Percentiles rank a stretch among this genome's conserved stretches.
phyloP scores from a whole-genome alignment of 2,888 invertebrate genomes.

The Elgonia sp. region DNA sequence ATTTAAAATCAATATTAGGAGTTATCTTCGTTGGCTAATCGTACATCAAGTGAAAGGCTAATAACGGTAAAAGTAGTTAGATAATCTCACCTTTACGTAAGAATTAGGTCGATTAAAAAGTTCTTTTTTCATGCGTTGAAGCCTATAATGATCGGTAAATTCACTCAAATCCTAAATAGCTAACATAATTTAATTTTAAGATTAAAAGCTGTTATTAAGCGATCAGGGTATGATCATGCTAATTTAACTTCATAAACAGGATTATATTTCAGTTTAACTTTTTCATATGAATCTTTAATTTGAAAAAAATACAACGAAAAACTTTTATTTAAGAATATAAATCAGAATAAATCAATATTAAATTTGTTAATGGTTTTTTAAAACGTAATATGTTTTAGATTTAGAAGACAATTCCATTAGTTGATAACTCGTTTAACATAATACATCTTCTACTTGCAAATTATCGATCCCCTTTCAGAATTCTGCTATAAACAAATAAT shows the following conservation, averaged over 20 bases:
- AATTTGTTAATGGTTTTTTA: too few species aligned
- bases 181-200: neutral
- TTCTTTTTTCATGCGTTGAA: neutral
- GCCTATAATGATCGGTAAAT: neutral
- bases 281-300: too few species aligned
- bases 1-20: constrained; percentile 18
- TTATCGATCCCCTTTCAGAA: neutral
- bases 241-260: too few species aligned
- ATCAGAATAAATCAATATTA: too few species aligned
- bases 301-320: too few species aligned
- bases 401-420: too few species aligned
- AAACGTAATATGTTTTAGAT: too few species aligned
- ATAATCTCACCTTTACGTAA: constrained; percentile 5
- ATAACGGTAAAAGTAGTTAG: constrained; percentile 7
- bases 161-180: neutral
- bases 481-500: constrained; percentile 6
- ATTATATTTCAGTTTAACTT: too few species aligned
- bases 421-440: too few species aligned
- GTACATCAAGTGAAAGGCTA: constrained; percentile 18
- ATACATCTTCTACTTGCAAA: too few species aligned
- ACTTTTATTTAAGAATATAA: too few species aligned
- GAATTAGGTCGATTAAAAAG: constrained; percentile 1
- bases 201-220: neutral
- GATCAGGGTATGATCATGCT: too few species aligned
- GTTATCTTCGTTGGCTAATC: constrained; percentile 1